Evolutionary conservation across 2,797 vertebrate species (phyloP).

Genomic region (Austrolebias charrua): DNA sequence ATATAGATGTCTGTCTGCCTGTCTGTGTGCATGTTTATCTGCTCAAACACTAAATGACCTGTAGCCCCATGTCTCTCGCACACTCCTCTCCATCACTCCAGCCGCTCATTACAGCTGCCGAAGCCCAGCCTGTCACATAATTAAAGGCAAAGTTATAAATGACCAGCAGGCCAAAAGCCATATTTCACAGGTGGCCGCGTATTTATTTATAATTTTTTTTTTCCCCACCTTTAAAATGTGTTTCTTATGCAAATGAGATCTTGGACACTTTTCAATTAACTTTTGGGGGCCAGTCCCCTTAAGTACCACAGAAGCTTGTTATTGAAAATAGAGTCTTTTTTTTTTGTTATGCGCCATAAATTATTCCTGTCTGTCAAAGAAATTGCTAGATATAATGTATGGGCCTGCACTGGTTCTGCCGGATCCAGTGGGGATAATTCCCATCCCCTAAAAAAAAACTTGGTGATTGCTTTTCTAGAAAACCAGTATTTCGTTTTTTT

Average conservation of each 20-base stretch:
- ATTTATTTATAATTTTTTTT: slow-evolving; percentile 81
- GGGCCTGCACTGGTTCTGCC: slow-evolving; percentile 39
- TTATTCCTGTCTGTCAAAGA: slow-evolving; percentile 68
- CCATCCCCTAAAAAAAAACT: slow-evolving; percentile 47
- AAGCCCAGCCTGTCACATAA: slow-evolving; percentile 79
- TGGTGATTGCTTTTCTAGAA: slow-evolving; percentile 58
- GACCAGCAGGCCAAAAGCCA: slow-evolving; percentile 79
- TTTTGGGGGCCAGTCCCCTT: slow-evolving; percentile 73
- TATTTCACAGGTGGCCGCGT: slow-evolving; percentile 80
- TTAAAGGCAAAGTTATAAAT: slow-evolving; percentile 83
- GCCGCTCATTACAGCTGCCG: slow-evolving; percentile 76
- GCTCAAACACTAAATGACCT: slow-evolving; percentile 66
- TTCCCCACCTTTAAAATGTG: slow-evolving; percentile 76
- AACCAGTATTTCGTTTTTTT: slow-evolving; percentile 21
- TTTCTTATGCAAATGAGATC: slow-evolving; percentile 82
- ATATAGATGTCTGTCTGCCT: slow-evolving; percentile 31
- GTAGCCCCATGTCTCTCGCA: slow-evolving; percentile 67
- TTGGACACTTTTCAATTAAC: slow-evolving; percentile 82
- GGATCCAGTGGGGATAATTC: slow-evolving; percentile 39
- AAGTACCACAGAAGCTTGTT: slow-evolving; percentile 67
- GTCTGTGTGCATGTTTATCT: slow-evolving; percentile 48
- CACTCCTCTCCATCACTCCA: slow-evolving; percentile 77
- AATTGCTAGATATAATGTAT: slow-evolving; percentile 64
- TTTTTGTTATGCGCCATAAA: slow-evolving; percentile 73
- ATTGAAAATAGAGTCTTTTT: slow-evolving; percentile 73